Percentiles rank a stretch among this genome's conserved stretches.
Evolutionary conservation across 2,113 vertebrate species (phyloP).

Genomic region (Baryphthengus martii): DNA sequence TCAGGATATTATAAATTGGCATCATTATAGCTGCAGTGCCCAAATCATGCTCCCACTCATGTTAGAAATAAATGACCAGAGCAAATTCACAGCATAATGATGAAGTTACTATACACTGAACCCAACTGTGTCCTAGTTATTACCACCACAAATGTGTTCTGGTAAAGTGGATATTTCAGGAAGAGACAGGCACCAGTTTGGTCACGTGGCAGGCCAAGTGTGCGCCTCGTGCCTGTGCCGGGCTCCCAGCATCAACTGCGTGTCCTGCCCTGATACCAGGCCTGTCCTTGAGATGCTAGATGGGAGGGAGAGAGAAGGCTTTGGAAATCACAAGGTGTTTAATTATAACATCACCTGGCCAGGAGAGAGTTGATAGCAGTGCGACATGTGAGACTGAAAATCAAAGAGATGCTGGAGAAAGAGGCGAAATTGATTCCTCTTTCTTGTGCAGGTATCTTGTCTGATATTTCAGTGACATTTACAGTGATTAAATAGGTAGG

Average conservation of each 20-base stretch:
- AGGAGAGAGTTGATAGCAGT: neutral
- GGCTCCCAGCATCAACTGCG: neutral
- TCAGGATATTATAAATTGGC: neutral
- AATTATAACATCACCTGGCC: neutral
- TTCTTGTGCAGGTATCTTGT: neutral
- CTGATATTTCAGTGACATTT: conserved; percentile 42
- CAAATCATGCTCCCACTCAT: neutral
- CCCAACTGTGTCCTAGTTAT: neutral
- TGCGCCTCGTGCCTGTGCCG: fast-evolving
- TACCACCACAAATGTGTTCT: neutral
- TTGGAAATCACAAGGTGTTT: neutral
- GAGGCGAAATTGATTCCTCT: neutral
- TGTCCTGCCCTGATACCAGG: neutral
- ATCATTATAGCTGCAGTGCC: neutral
- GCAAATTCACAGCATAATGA: neutral
- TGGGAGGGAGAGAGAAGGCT: neutral
- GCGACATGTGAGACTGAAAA: neutral
- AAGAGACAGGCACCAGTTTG: neutral
- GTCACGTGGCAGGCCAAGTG: fast-evolving
- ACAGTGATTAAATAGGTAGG: neutral
- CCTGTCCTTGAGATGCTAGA: neutral
- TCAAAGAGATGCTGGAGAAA: neutral
- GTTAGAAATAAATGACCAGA: neutral
- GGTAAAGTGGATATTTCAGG: neutral
- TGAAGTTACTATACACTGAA: neutral